Evolutionary conservation across 1,140 invertebrate species (phyloP).

Genomic region (Drosophila grimshawi): DNA sequence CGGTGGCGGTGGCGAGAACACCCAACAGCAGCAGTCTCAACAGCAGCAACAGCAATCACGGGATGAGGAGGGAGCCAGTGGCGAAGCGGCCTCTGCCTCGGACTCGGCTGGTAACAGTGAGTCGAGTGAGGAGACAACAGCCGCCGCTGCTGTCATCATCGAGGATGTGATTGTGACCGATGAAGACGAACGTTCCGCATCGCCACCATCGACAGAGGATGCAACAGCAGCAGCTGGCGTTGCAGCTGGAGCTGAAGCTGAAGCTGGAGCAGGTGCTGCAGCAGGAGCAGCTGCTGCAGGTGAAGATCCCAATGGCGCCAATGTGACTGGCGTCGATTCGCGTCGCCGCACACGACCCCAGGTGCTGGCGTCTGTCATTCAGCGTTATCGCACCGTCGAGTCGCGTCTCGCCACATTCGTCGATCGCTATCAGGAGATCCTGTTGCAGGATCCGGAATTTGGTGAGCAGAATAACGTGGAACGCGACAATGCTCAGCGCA

Average conservation of each 20-base stretch:
- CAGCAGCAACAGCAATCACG: constrained; percentile 15
- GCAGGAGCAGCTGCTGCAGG: background rate
- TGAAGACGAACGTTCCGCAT: constrained; percentile 39
- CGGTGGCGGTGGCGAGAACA: constrained; percentile 14
- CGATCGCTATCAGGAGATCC: constrained; percentile 86
- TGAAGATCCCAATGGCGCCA: constrained; percentile 25
- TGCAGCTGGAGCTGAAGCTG: background rate
- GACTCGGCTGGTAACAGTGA: constrained; percentile 30
- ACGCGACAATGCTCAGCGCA: constrained; percentile 86
- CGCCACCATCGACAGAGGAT: background rate
- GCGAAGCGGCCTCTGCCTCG: constrained; percentile 15
- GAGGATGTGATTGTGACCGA: constrained; percentile 69
- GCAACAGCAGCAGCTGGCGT: constrained; percentile 5
- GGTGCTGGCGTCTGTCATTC: constrained; percentile 87
- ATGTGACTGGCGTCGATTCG: constrained; percentile 30
- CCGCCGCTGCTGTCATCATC: constrained; percentile 70
- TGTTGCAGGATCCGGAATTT: constrained; percentile 87
- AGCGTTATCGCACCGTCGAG: constrained; percentile 87
- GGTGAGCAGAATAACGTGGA: constrained; percentile 84
- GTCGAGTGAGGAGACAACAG: constrained; percentile 58
- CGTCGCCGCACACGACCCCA: constrained; percentile 85
- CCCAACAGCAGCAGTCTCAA: background rate
- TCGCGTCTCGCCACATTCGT: constrained; percentile 88
- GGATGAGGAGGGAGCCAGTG: constrained; percentile 9
- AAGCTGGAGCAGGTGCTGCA: background rate